Percentiles rank a stretch among this genome's conserved stretches.
phyloP scores from a whole-genome alignment of 2,113 vertebrate species.

The Smithornis capensis region DNA sequence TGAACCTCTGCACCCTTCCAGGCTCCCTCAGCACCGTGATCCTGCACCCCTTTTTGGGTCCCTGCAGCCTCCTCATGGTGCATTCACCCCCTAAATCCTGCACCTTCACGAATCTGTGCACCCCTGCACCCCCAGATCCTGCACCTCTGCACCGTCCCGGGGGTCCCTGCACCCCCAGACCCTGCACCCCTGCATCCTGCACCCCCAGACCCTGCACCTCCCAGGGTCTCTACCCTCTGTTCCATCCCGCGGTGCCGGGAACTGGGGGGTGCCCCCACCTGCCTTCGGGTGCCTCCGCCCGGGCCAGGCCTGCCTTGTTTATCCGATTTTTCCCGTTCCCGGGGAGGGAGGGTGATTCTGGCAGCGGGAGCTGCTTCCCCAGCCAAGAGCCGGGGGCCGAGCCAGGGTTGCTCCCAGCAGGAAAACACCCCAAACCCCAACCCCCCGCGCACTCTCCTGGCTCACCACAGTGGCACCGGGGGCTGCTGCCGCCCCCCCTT shows the following conservation, averaged over 20 bases:
- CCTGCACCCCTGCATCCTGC: neutral
- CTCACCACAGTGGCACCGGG: neutral
- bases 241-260: rapidly evolving
- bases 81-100: neutral
- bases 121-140: neutral
- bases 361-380: neutral
- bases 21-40: too few species aligned
- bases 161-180: neutral
- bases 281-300: neutral
- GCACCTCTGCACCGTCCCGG: neutral
- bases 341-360: slow-evolving; percentile 1
- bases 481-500: neutral
- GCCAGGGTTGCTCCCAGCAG: neutral
- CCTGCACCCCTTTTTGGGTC: too few species aligned
- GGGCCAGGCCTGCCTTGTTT: slow-evolving; percentile 3
- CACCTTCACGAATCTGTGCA: too few species aligned
- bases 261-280: neutral
- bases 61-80: neutral
- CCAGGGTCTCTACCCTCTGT: neutral
- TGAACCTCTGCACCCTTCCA: too few species aligned
- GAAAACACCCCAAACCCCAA: neutral
- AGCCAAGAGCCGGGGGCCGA: neutral
- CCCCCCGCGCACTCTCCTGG: neutral
- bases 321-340: slow-evolving; percentile 23
- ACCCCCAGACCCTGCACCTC: neutral